Percentiles rank a stretch among this genome's conserved stretches.
Evolutionary conservation across 2,797 vertebrate genomes (phyloP).

Genomic region (Sciurus carolinensis): DNA sequence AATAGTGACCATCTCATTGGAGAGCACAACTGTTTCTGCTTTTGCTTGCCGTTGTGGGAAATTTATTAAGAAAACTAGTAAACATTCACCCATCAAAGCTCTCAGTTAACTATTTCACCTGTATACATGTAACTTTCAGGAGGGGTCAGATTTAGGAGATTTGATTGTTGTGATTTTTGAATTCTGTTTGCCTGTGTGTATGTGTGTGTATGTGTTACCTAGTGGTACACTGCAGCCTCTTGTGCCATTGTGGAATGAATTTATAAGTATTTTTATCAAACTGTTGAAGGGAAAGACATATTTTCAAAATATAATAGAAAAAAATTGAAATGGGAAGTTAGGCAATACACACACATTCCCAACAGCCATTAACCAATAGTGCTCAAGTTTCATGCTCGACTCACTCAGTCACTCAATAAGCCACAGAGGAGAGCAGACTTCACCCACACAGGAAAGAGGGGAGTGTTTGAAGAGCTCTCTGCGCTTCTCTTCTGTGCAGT

Average conservation of each 20-base stretch:
- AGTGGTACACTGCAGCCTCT: neutral
- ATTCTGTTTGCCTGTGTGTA: neutral
- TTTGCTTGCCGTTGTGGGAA: neutral
- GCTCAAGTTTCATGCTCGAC: neutral
- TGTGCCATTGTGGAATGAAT: neutral
- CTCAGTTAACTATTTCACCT: constrained; percentile 35
- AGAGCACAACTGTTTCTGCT: neutral
- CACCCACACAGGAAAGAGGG: neutral
- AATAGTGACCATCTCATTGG: too few species aligned
- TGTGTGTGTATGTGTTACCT: neutral
- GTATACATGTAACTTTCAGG: neutral
- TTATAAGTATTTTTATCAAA: neutral
- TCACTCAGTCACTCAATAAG: neutral
- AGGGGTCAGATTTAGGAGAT: neutral
- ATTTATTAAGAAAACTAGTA: constrained; percentile 14
- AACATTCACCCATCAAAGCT: neutral
- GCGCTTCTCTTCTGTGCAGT: neutral
- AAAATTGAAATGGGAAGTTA: neutral
- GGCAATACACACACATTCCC: neutral
- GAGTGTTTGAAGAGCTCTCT: neutral
- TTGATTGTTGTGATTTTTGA: neutral
- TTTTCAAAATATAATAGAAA: constrained; percentile 5
- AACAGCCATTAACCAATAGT: neutral
- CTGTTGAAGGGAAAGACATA: neutral
- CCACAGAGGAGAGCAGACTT: neutral